Base-by-base conservation (phyloP, 2,888 invertebrate species). In the Pristionchus arcanus region DNA sequence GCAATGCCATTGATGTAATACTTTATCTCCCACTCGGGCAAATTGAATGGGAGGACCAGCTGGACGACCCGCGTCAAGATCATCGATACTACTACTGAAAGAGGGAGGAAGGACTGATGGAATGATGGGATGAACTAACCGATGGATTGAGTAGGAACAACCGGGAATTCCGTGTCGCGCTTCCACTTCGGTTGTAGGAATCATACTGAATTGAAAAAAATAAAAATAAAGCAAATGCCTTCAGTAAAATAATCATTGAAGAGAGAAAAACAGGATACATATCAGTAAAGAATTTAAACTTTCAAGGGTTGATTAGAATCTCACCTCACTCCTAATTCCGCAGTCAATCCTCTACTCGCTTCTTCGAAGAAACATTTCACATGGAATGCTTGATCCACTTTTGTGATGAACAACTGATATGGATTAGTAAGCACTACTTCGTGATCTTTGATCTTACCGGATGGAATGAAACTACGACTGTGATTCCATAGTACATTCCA, bases 351-450 rank as follows among this genome's bases (percentile, higher is more conserved):
- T 34, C 93, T 91, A 74, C 92, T 94, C 13, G 95, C 95, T 86
- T 95, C 95, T 89, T 95, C 95, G 91, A 95, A 95, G 92, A 95
- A 95, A 89, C 95, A 95, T 89, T 95, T 95, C 34, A 95, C 95
- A 90, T 95, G 95, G 90, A 94, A 95, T 1, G 95, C 95, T 90
- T 95, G 95, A 89, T 95, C 95, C 68, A 95, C 95, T 91, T 95
- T 95, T 15, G 95, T 95, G 90, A 95, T 94, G 91, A 95, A 95
- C 13, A 95, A 90, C 90, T 91, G 90, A n/a, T 74, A 87, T 2
- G 74, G 53, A 15, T 15, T 16, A 63, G 31, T 66, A 9, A 7
- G 42, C 42, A 49, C 42, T 31, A 16, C 55, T 55, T 19, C 4
- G 1, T 21, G 1, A 1, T 19, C 31, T 55, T 31, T 28, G 9